Base-by-base conservation (phyloP, 2,797 vertebrate genomes). In the Pipistrellus pipistrellus region DNA sequence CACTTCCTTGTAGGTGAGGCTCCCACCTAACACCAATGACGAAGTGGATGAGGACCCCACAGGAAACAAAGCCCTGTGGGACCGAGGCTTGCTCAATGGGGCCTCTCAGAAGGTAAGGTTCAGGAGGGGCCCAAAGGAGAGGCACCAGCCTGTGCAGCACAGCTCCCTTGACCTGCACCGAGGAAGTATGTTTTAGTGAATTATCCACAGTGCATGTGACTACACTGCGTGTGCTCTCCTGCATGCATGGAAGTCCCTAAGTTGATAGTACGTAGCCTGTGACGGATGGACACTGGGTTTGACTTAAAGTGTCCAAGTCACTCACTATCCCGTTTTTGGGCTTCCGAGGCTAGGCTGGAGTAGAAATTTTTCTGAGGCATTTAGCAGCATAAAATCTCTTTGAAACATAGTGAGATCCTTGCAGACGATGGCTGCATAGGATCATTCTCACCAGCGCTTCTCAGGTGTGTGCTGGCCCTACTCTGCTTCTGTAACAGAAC, bases 31-130 rank as follows among this genome's bases (percentile, higher is more conserved):
- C 97, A 99, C 99, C 72, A 99, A 99, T 0, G 99, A 99, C 8
- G 99, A 99, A 81, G 99, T 99, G 38, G 99, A 99, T 80, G 99
- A 99, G 96, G 99, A 99, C 97, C 99, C 99, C 38, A 99, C 99
- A 0, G 99, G 99, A 92, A 99, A 99, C 98, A 99, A 99, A 98
- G 99, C 99, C 1, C 97, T 99, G n/a, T 99, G 99, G 99, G 99
- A 99, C 97, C 98, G 99, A 57, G 99, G 99, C 0, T 99, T 99
- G 44, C 99, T 99, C 21, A 99, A 99, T 5, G 99, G 99, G 86
- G 99, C 99, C 0, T 99, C 99, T 0, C 99, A 99, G 97, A 99
- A 99, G 99, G 99, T 99, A 98, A 96, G 4, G 1, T 55, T 96
- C 0, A 0, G 44, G 82, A 88, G 48, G 6, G 4, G 20, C 30